Percentiles rank a stretch among this genome's conserved stretches.
Evolutionary conservation across 1,140 invertebrate genomes (phyloP).

Genomic region (Aphaenogaster ashmeadi): DNA sequence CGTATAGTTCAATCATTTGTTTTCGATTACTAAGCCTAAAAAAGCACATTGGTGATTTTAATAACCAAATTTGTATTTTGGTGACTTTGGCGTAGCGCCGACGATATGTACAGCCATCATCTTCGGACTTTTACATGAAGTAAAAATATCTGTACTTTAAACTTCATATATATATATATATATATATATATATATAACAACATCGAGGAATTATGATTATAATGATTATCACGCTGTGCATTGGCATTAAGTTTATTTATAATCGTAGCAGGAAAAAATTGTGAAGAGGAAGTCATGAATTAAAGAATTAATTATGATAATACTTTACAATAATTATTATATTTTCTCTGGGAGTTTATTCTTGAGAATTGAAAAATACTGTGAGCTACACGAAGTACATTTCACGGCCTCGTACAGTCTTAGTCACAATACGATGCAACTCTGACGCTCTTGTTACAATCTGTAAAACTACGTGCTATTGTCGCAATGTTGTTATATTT

Average conservation of each 20-base stretch:
- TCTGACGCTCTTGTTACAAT: neutral
- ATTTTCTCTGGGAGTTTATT: neutral
- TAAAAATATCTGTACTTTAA: neutral
- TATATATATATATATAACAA: neutral
- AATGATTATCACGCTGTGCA: neutral
- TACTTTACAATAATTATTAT: constrained; percentile 12
- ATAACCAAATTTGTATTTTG: too few relatives aligned
- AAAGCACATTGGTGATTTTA: too few relatives aligned
- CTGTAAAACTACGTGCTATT: neutral
- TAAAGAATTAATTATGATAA: constrained; percentile 23
- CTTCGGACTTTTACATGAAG: neutral
- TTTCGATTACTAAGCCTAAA: too few relatives aligned
- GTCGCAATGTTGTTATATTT: neutral
- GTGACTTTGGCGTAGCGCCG: too few relatives aligned
- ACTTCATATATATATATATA: too few relatives aligned
- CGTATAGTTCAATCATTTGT: too few relatives aligned
- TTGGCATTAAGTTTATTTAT: neutral
- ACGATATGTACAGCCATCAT: neutral
- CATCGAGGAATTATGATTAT: neutral
- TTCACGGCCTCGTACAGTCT: neutral
- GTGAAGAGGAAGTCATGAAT: neutral
- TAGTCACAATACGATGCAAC: neutral
- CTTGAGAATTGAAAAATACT: neutral
- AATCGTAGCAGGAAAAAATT: neutral
- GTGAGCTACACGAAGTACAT: neutral